phyloP scores from a whole-genome alignment of 2,797 vertebrate species.

The Brachyrhaphis roseni region DNA sequence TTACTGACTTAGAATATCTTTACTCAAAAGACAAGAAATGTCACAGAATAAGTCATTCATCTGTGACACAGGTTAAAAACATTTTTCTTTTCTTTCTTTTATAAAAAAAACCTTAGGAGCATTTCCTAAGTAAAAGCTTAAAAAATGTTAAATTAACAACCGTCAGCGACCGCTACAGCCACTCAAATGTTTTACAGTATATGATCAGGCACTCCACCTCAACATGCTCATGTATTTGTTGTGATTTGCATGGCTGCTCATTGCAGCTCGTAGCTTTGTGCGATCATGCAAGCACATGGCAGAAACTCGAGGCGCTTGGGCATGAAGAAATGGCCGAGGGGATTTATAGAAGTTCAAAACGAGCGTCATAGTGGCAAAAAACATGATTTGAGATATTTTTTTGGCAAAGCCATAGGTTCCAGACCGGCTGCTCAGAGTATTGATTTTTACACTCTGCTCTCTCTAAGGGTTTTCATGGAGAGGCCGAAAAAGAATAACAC shows the following conservation, averaged over 20 bases:
- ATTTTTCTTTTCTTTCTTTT: too few relatives aligned
- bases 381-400: not conserved
- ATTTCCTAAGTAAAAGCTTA: too few relatives aligned
- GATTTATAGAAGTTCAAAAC: not conserved
- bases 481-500: not conserved
- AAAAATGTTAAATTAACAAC: too few relatives aligned
- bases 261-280: not conserved
- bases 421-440: constrained; percentile 1
- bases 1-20: too few relatives aligned
- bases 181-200: too few relatives aligned
- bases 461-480: constrained; percentile 5
- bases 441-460: constrained; percentile 15
- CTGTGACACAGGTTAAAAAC: too few relatives aligned
- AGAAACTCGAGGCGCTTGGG: not conserved
- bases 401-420: constrained; percentile 1
- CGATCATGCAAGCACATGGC: not conserved
- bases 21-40: too few relatives aligned
- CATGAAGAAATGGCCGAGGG: not conserved
- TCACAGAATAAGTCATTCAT: too few relatives aligned
- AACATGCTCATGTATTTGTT: not conserved
- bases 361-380: not conserved
- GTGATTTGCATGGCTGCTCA: not conserved
- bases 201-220: not conserved
- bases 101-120: too few relatives aligned
- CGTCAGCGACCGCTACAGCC: too few relatives aligned